Evolutionary conservation across 2,113 vertebrate species (phyloP).

Genomic region (Cochlearius cochlearius): DNA sequence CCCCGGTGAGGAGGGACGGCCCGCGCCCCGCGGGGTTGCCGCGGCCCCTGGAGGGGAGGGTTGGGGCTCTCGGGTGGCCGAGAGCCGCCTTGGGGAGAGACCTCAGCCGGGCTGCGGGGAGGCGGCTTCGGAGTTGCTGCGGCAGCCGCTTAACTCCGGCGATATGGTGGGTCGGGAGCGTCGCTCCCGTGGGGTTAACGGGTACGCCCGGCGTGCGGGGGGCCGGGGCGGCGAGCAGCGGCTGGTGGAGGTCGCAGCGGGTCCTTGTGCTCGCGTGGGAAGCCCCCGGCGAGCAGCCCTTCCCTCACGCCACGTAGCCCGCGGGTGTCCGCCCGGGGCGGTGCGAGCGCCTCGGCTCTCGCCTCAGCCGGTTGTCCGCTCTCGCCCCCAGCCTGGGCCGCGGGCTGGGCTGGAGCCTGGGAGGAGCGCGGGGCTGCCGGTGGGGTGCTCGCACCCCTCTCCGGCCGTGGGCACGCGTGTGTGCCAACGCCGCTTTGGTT

Average conservation of each 20-base stretch:
- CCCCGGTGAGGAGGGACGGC: background rate
- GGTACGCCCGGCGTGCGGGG: background rate
- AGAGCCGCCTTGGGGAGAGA: no score
- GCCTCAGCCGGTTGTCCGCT: background rate
- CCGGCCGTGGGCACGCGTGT: rapidly evolving
- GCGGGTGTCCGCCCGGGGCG: background rate
- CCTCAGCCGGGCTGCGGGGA: background rate
- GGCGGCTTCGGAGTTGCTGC: background rate
- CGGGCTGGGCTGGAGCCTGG: background rate
- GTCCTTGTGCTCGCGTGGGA: background rate
- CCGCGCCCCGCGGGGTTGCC: no score
- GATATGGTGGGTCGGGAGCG: background rate
- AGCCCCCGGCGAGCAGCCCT: background rate
- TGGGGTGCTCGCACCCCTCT: background rate
- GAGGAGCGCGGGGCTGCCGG: background rate
- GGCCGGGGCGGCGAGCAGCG: background rate
- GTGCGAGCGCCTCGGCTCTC: background rate
- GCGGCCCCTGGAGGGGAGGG: background rate
- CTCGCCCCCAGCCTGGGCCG: background rate
- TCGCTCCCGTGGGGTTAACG: background rate
- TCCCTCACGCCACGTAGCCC: background rate
- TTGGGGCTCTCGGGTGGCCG: background rate
- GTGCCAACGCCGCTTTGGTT: rapidly evolving
- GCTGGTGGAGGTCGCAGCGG: background rate
- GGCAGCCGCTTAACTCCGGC: background rate